A percentile compares a stretch with the other conserved stretches of the same genome.
Evolutionary conservation across 2,113 vertebrate genomes (phyloP).

Genomic region (Myiozetetes cayanensis): DNA sequence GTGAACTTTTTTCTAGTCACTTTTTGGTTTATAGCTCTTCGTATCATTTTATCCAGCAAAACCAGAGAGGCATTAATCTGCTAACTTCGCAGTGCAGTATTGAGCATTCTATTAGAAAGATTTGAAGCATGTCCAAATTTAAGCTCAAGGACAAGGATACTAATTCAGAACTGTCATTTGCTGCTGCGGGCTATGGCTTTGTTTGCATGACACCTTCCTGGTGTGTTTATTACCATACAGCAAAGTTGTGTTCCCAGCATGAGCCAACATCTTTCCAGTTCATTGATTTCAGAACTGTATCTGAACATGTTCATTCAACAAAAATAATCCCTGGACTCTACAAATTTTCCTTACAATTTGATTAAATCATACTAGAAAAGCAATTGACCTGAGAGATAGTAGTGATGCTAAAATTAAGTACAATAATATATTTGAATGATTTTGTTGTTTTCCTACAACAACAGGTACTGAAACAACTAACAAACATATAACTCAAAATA

Average conservation of each 20-base stretch:
- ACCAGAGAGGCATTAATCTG: not conserved
- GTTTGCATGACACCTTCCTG: conserved; percentile 17
- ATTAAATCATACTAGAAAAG: conserved; percentile 4
- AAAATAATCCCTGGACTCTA: conserved; percentile 33
- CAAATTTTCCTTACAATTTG: not conserved
- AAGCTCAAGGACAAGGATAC: conserved; percentile 40
- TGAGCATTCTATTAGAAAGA: conserved; percentile 29
- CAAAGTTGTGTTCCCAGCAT: conserved; percentile 20
- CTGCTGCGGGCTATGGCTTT: conserved; percentile 20
- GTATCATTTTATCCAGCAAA: not conserved
- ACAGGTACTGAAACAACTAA: not conserved
- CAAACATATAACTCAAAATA: not conserved
- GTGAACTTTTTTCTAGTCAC: not conserved
- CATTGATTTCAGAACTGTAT: conserved; percentile 36
- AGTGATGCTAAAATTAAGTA: not conserved
- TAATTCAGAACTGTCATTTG: conserved; percentile 36
- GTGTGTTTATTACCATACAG: not conserved
- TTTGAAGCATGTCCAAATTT: conserved; percentile 36
- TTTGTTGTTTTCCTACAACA: not conserved
- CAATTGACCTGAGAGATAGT: not conserved
- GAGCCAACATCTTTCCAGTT: conserved; percentile 23
- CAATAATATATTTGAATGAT: not conserved
- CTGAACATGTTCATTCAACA: conserved; percentile 39
- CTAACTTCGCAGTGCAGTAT: not conserved
- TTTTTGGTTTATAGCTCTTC: not conserved